These are phyloP conservation scores for Nixonia krombeini DNA, from an alignment of 1,140 invertebrate species.

Conservation along the genomic window DNA sequence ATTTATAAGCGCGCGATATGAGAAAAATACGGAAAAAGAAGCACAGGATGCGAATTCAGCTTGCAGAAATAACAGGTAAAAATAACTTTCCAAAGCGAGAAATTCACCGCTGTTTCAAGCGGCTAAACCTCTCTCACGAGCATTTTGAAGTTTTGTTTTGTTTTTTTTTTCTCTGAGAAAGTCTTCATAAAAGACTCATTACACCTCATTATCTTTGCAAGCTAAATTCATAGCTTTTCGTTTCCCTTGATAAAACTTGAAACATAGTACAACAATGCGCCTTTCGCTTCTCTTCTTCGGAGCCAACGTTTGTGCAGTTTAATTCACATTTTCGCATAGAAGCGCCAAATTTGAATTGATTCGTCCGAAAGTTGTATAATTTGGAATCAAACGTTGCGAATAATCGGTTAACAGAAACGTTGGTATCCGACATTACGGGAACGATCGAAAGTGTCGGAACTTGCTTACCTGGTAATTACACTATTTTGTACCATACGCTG, in stretches of 20 bases:
- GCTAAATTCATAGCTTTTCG: conserved; percentile 54
- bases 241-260: conserved; percentile 68
- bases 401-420: conserved; percentile 16
- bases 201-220: too few species aligned
- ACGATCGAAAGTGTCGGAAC: conserved; percentile 43
- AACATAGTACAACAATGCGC: conserved; percentile 63
- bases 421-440: conserved; percentile 22
- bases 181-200: too few species aligned
- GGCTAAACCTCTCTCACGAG: too few species aligned
- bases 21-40: conserved; percentile 26
- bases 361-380: too few species aligned
- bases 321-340: conserved; percentile 19
- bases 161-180: too few species aligned
- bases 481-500: conserved; percentile 66
- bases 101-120: too few species aligned
- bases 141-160: too few species aligned
- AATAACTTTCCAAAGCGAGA: too few species aligned
- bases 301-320: conserved; percentile 5
- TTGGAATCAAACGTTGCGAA: too few species aligned
- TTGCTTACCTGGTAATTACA: conserved; percentile 54
- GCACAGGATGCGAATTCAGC: too few species aligned
- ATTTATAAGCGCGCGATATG: conserved; percentile 22
- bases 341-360: too few species aligned
- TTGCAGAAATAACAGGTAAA: neutral
- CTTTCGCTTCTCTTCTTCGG: conserved; percentile 28